Conservation (phyloP, 2,113 vertebrate species). For the Clupea harengus region DNA sequence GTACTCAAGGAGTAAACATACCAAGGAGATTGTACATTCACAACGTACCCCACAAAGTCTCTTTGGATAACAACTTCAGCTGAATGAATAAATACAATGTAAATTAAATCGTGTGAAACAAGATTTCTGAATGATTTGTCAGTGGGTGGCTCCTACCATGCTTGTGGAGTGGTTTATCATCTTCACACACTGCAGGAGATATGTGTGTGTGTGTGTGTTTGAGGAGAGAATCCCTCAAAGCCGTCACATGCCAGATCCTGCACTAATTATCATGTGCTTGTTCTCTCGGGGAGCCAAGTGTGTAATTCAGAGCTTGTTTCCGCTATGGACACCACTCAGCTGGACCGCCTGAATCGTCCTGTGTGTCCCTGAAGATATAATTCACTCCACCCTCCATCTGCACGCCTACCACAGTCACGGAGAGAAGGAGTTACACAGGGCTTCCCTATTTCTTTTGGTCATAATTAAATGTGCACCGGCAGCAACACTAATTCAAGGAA, state of each 20-base stretch:
- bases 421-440: neutral
- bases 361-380: neutral
- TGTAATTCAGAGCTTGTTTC: neutral
- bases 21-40: no score
- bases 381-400: neutral
- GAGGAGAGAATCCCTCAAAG: neutral
- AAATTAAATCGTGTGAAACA: no score
- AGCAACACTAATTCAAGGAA: no score
- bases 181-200: neutral
- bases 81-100: no score
- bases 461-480: no score
- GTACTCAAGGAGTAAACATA: no score
- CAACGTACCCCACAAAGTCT: no score
- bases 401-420: neutral
- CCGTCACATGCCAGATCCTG: neutral
- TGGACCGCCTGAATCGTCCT: neutral
- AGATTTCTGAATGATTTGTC: no score
- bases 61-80: no score
- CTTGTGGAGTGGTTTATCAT: no score
- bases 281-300: neutral
- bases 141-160: no score
- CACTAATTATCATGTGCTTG: neutral
- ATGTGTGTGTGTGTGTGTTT: neutral
- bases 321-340: neutral
- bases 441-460: no score